These are phyloP conservation scores for Ibidorhyncha struthersii DNA, from an alignment of 2,113 vertebrate genomes.

Conservation along the genomic window DNA sequence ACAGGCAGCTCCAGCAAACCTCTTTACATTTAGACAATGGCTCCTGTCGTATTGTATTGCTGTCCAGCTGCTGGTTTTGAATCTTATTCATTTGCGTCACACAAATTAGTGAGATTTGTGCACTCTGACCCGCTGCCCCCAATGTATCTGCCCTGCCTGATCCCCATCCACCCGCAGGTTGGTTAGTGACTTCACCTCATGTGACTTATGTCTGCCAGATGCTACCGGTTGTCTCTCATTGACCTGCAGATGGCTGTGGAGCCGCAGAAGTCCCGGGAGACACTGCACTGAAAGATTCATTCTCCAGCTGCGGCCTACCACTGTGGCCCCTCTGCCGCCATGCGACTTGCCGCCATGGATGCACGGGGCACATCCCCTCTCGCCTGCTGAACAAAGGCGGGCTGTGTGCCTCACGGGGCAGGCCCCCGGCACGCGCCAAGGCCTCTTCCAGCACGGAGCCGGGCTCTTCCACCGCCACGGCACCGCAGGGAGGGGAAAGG, in stretches of 20 bases:
- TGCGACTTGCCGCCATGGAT: not conserved
- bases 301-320: constrained; percentile 12
- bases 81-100: not conserved
- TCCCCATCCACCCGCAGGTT: not conserved
- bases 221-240: not conserved
- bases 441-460: not conserved
- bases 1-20: not conserved
- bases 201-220: not conserved
- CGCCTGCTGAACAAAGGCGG: not conserved
- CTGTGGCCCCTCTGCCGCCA: not conserved
- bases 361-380: rapidly evolving
- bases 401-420: rapidly evolving
- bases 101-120: not conserved
- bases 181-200: not conserved
- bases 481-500: not conserved
- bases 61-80: not conserved
- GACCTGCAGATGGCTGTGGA: constrained; percentile 40
- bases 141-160: not conserved
- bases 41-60: not conserved
- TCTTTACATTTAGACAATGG: not conserved
- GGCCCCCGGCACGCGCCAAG: not conserved
- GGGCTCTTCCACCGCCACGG: not conserved
- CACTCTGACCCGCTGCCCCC: constrained; percentile 6
- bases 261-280: not conserved
- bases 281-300: not conserved